These are phyloP conservation scores for Corynorhinus townsendii DNA, from an alignment of 2,113 vertebrate genomes.

Conservation along the genomic window DNA sequence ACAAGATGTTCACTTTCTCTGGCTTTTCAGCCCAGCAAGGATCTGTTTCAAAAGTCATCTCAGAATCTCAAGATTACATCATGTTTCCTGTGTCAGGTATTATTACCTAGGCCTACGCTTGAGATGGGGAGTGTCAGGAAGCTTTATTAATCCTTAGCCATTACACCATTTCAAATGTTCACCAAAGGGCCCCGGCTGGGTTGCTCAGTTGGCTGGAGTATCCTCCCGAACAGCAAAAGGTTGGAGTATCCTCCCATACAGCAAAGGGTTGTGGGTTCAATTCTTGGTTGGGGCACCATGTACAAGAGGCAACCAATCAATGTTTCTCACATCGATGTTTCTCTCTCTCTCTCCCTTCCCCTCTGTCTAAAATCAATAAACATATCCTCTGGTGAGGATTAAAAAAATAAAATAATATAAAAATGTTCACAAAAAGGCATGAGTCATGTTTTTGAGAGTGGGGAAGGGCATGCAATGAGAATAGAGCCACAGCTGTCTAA, in stretches of 20 bases:
- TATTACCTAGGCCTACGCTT: background rate
- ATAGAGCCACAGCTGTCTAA: too few relatives aligned
- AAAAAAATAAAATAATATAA: background rate
- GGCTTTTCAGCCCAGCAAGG: background rate
- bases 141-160: background rate
- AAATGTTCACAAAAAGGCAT: slow-evolving; percentile 17
- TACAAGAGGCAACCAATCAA: background rate
- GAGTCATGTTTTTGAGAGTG: background rate
- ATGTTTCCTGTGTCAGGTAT: background rate
- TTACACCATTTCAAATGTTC: slow-evolving; percentile 33
- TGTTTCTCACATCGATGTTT: background rate
- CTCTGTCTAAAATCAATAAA: background rate
- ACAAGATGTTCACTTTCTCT: slow-evolving; percentile 8
- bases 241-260: background rate
- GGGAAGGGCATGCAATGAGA: too few relatives aligned
- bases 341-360: background rate
- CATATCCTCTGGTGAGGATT: background rate
- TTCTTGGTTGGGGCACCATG: background rate
- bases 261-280: background rate
- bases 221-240: background rate
- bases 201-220: background rate
- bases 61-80: background rate
- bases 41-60: slow-evolving; percentile 36
- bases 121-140: background rate
- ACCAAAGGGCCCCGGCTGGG: background rate